Base-by-base conservation (phyloP, 1,140 invertebrate species). In the Nasonia vitripennis region DNA sequence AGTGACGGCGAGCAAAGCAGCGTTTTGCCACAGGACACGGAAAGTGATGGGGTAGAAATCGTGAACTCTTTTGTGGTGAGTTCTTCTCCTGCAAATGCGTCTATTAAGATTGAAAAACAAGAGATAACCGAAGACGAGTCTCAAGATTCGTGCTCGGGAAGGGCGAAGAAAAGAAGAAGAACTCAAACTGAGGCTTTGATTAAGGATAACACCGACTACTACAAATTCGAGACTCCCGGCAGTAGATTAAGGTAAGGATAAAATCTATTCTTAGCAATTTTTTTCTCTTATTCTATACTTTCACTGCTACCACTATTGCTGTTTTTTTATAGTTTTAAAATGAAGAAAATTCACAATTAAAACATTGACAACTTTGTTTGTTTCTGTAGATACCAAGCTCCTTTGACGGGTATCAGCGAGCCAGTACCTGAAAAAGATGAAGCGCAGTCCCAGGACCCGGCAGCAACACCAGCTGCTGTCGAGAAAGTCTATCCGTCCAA, bases 141-240 rank as follows among this genome's bases (percentile, higher is more conserved):
- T 0, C 91, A 92, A 68, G 87, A 88, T 75, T 75, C 51, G 23
- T n/a, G 17, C 41, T 0, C 83, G 27, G 89, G 91, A 14, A 80
- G 91, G 73, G 89, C 89, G 3, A 93, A 90, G 71, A 94, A 94
- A 83, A 93, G 92, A 84, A 91, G 95, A 88, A 90, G 94, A 77
- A 95, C 94, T 3, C 95, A 95, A 67, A 93, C 94, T 0, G 95
- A 95, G 87, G 94, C 93, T 1, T 92, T 95, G 41, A 94, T 95
- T 67, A 92, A 93, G 87, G 95, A 95, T 89, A 95, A 95, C 87
- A 90, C 93, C 12, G 95, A 95, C 87, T 95, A 95, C 89, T 95
- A 95, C 87, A 95, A 95, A 87, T 95, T 95, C 88, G 94, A 95
- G 87, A 94, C 93, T 12, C 94, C 94, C 17, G 94, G 94, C 0